These are phyloP conservation scores for Brachystomella parvula DNA, from an alignment of 1,140 invertebrate species.

Conservation along the genomic window DNA sequence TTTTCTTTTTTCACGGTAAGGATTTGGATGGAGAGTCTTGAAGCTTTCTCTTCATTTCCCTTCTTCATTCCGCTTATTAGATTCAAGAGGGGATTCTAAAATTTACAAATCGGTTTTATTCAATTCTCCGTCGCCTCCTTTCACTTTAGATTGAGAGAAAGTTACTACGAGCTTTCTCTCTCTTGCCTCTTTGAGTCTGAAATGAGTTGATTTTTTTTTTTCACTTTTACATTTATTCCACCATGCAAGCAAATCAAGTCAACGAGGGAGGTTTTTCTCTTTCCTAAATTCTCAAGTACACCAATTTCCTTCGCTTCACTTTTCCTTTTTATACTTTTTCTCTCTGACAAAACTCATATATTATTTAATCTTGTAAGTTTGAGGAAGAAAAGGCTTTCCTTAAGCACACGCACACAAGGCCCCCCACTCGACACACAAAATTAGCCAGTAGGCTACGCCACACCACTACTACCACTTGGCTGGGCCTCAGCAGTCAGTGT, in stretches of 20 bases:
- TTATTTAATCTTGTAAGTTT: too few relatives aligned
- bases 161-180: background rate
- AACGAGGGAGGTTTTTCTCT: too few relatives aligned
- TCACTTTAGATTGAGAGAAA: background rate
- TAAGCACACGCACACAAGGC: background rate
- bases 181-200: too few relatives aligned
- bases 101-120: background rate
- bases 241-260: background rate
- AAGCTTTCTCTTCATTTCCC: background rate
- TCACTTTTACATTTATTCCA: background rate
- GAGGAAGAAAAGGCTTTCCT: background rate
- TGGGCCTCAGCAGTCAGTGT: too few relatives aligned
- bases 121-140: background rate
- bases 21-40: too few relatives aligned
- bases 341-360: too few relatives aligned
- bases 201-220: background rate
- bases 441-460: too few relatives aligned
- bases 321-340: background rate
- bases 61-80: background rate
- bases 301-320: background rate
- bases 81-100: background rate
- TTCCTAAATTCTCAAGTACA: background rate
- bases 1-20: too few relatives aligned
- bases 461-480: too few relatives aligned
- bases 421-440: too few relatives aligned